A percentile compares a stretch with the other conserved stretches of the same genome.
Conservation (phyloP, 1,140 invertebrate genomes). For the Drosophila pruinosa region DNA sequence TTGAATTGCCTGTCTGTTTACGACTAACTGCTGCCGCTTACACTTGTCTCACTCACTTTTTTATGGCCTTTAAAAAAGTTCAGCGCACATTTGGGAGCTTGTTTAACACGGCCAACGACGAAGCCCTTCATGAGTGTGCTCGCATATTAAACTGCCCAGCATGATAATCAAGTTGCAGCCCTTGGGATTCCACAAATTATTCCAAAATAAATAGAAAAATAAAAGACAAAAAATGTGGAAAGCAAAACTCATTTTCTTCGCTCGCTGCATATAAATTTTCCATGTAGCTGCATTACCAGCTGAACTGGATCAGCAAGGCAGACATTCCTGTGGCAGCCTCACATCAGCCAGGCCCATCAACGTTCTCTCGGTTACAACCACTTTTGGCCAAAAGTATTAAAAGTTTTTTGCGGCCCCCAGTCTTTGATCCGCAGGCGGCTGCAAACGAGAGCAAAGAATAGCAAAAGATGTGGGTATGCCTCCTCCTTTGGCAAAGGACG, state of each 20-base stretch:
- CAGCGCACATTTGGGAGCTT: slow-evolving; percentile 27
- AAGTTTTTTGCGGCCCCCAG: slow-evolving; percentile 32
- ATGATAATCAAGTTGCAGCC: slow-evolving; percentile 13
- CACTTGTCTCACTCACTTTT: slow-evolving; percentile 46
- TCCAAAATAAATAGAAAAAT: slow-evolving; percentile 19
- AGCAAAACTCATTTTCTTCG: slow-evolving; percentile 34
- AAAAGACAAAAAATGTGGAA: not conserved
- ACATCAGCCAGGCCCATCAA: not conserved
- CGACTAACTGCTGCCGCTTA: slow-evolving; percentile 25
- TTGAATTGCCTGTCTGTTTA: slow-evolving; percentile 39
- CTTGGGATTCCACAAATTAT: slow-evolving; percentile 25
- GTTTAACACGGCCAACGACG: slow-evolving; percentile 42
- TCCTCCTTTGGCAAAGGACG: not conserved
- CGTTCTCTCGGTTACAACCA: not conserved
- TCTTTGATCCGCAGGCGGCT: slow-evolving; percentile 51
- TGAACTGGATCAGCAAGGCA: not conserved
- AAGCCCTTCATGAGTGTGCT: slow-evolving; percentile 41
- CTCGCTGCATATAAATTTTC: slow-evolving; percentile 61
- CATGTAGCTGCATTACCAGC: slow-evolving; percentile 26
- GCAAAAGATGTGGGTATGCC: slow-evolving; percentile 13
- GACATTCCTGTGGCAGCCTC: not conserved
- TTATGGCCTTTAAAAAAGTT: slow-evolving; percentile 61
- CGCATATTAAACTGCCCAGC: slow-evolving; percentile 21
- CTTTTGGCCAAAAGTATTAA: slow-evolving; percentile 63
- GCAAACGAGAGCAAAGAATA: slow-evolving; percentile 23